Base-by-base conservation (phyloP, 2,888 invertebrate genomes). In the Rapana venosa region DNA sequence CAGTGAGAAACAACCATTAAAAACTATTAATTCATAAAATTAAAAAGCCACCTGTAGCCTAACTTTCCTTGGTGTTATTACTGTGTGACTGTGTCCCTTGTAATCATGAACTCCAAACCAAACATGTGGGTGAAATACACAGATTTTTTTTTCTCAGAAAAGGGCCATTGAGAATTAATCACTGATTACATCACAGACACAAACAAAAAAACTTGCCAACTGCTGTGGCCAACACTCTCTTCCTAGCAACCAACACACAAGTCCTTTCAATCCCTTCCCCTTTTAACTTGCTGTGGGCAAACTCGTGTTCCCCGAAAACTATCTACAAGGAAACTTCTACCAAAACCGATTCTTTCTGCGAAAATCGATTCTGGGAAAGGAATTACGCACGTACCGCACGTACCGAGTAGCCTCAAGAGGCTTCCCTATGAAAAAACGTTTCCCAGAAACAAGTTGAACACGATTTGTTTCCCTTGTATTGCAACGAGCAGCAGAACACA, bases 381-480 rank as follows among this genome's bases (percentile, higher is more conserved):
- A 22, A 85, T 22, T 47, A 47, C 47, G 47, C 47, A n/a, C n/a
- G n/a, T n/a, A n/a, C n/a, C n/a, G n/a, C n/a, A n/a, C n/a, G 8
- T 47, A 30, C 26, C 20, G 70, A 66, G 8, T 35, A 13, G 58
- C 26, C 6, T 32, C 26, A 6, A 6, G 22, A 36, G 1, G 5
- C 35, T 32, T 70, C 58, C 1, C 74, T 11, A 32, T n/a, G 47
- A 32, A 79, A 61, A 58, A 22, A 4, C 30, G 58, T 87, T 88
- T 79, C 88, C 81, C 47, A 88, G 88, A 88, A 88, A 47, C n/a
- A 32, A 56, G 79, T 30, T 81, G 20, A 26, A 47, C 2, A 58
- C 32, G 26, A 83, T 74, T 85, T 85, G 35, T 85, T 26, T 89
- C 89, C 89, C 89, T 85, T 89, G 56, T 47, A 56, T 32, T 17